phyloP scores from a whole-genome alignment of 1,140 invertebrate species.

The Epicauta chinensis region DNA sequence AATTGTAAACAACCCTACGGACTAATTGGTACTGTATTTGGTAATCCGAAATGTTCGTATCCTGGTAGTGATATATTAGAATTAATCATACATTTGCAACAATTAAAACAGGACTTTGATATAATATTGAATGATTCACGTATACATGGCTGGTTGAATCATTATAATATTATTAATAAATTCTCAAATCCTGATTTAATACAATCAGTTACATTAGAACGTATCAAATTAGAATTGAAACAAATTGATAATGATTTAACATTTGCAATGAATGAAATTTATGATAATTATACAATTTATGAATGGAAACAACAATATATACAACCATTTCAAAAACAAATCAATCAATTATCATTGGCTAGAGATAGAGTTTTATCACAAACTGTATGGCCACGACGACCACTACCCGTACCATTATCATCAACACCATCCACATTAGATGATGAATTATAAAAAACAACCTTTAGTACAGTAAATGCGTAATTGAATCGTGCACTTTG shows the following conservation, averaged over 20 bases:
- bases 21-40: constrained; percentile 34
- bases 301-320: constrained; percentile 62
- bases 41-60: constrained; percentile 28
- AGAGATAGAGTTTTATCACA: constrained; percentile 20
- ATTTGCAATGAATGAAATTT: constrained; percentile 59
- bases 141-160: constrained; percentile 62
- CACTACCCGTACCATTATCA: constrained; percentile 10
- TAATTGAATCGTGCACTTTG: too few species aligned
- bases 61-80: constrained; percentile 30
- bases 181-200: constrained; percentile 55
- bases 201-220: constrained; percentile 46
- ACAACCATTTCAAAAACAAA: constrained; percentile 23
- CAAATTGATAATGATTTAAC: constrained; percentile 53
- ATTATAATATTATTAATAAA: constrained; percentile 68
- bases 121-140: constrained; percentile 24
- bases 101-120: constrained; percentile 28
- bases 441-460: too few species aligned
- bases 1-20: constrained; percentile 39
- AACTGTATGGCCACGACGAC: constrained; percentile 27
- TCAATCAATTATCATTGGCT: constrained; percentile 17
- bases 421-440: too few species aligned
- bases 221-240: constrained; percentile 56
- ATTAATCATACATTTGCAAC: constrained; percentile 25
- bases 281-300: constrained; percentile 63
- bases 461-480: too few species aligned